phyloP scores from a whole-genome alignment of 35 echinoderm and acorn worm genomes.

The Amphiura filiformis region DNA sequence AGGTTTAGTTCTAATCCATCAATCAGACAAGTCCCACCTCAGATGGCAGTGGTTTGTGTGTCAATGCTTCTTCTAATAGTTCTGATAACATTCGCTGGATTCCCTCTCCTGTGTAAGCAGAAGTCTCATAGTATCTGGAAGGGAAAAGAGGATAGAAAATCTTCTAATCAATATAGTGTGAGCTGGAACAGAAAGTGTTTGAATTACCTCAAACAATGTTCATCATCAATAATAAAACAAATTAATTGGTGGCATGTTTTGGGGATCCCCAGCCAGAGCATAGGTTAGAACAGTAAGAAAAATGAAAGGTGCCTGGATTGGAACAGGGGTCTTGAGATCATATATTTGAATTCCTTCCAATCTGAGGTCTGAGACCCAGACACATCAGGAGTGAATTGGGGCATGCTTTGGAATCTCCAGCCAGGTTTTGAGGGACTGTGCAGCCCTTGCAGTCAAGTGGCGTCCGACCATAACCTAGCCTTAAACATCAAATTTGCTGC shows the following conservation, averaged over 20 bases:
- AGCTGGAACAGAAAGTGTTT: neutral
- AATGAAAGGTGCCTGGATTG: neutral
- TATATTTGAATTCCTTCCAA: neutral
- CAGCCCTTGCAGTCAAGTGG: neutral
- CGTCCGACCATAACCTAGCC: neutral
- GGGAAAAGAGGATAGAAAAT: too few species aligned
- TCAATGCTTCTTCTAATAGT: slow-evolving; percentile 31
- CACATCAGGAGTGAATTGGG: neutral
- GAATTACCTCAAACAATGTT: neutral
- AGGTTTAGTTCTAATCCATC: too few species aligned
- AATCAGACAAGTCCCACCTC: neutral
- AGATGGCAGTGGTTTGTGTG: neutral
- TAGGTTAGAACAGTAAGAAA: neutral
- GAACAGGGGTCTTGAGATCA: neutral
- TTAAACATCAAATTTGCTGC: neutral
- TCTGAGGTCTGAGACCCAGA: neutral
- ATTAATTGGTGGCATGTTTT: neutral
- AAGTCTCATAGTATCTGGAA: slow-evolving; percentile 71
- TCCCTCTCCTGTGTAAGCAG: slow-evolving; percentile 58
- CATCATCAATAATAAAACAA: neutral
- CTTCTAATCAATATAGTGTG: too few species aligned
- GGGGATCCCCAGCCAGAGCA: neutral
- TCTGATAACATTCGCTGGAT: slow-evolving; percentile 58
- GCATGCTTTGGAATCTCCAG: neutral
- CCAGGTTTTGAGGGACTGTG: neutral